These are phyloP conservation scores for Eidolon helvum DNA, from an alignment of 2,113 vertebrate species.

Conservation along the genomic window DNA sequence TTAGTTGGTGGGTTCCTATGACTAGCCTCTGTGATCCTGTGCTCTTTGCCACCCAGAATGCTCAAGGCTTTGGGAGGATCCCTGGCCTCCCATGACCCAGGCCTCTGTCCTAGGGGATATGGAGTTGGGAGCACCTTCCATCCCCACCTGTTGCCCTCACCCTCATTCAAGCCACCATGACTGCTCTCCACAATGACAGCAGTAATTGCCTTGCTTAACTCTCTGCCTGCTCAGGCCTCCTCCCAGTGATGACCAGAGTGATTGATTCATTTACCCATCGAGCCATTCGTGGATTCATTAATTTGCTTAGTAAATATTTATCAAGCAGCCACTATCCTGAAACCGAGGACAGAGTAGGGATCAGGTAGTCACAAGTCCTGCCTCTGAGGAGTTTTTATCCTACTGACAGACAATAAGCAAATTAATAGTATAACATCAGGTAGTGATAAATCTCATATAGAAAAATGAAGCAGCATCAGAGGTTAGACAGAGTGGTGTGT, in stretches of 20 bases:
- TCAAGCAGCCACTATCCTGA: neutral
- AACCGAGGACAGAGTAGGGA: neutral
- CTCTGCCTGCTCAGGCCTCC: neutral
- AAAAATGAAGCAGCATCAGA: neutral
- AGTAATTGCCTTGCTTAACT: fast-evolving
- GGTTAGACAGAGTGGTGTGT: neutral
- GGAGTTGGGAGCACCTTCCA: neutral
- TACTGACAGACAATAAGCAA: neutral
- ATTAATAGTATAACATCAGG: neutral
- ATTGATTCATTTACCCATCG: fast-evolving
- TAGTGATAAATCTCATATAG: neutral
- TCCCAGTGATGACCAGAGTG: neutral
- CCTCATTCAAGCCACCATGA: fast-evolving
- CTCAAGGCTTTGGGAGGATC: neutral
- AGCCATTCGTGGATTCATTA: neutral
- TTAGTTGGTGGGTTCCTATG: fast-evolving
- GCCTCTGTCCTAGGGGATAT: neutral
- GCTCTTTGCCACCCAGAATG: neutral
- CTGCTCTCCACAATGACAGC: fast-evolving
- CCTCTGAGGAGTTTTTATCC: neutral
- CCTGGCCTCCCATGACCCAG: neutral
- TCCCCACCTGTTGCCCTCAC: neutral
- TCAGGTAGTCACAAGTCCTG: neutral
- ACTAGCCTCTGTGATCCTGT: fast-evolving
- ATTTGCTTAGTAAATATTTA: neutral